Evolutionary conservation across 2,797 vertebrate species (phyloP).

Genomic region (Coregonus sp.): DNA sequence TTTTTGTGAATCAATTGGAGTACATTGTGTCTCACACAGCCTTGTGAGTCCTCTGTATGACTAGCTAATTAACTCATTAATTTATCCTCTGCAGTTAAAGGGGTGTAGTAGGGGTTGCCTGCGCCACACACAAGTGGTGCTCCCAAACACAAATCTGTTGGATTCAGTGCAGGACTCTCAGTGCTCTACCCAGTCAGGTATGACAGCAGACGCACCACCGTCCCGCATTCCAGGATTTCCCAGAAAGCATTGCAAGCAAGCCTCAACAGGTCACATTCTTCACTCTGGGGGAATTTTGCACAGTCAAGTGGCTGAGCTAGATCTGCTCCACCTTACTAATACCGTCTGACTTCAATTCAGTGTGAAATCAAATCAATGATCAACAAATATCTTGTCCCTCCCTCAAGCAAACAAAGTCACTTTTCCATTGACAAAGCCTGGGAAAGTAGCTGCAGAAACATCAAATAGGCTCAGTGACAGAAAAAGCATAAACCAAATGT

Average conservation of each 20-base stretch:
- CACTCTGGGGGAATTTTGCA: conserved; percentile 80
- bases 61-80: conserved; percentile 37
- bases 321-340: conserved; percentile 68
- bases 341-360: conserved; percentile 23
- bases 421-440: not conserved
- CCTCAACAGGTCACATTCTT: conserved; percentile 87
- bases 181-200: conserved; percentile 70
- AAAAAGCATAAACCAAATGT: not conserved
- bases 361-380: conserved; percentile 32
- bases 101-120: conserved; percentile 30
- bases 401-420: not conserved
- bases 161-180: conserved; percentile 59
- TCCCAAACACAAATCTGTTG: conserved; percentile 62
- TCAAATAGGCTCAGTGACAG: not conserved
- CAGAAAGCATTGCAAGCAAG: conserved; percentile 88
- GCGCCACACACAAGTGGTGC: conserved; percentile 45
- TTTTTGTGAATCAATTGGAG: conserved; percentile 20
- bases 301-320: conserved; percentile 72
- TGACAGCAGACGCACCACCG: conserved; percentile 72
- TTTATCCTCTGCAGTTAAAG: conserved; percentile 35
- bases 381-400: not conserved
- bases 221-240: conserved; percentile 87
- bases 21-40: conserved; percentile 20
- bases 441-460: not conserved
- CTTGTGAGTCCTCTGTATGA: conserved; percentile 46